phyloP scores from a whole-genome alignment of 2,888 invertebrate species.

The Rambutsinella grinnellia region DNA sequence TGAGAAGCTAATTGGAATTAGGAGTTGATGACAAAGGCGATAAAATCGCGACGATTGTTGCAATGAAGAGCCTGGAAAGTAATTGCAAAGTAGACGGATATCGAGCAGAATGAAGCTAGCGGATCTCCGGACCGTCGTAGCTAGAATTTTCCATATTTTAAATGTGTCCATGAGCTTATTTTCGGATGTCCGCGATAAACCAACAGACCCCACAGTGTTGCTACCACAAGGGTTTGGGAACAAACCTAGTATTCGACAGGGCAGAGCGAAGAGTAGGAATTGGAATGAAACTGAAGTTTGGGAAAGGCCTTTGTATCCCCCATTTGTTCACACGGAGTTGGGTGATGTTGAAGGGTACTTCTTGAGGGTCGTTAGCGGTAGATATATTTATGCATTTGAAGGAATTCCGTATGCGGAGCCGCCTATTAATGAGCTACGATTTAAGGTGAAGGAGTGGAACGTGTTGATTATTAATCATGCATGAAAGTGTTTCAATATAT shows the following conservation, averaged over 20 bases:
- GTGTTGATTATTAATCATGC: not conserved
- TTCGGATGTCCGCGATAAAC: constrained; percentile 12
- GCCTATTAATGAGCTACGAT: constrained; percentile 49
- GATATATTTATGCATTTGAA: constrained; percentile 57
- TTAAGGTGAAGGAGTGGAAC: constrained; percentile 46
- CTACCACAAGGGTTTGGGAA: constrained; percentile 41
- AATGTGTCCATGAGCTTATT: constrained; percentile 50
- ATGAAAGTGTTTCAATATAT: not conserved
- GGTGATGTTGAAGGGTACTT: constrained; percentile 51
- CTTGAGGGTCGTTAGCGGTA: constrained; percentile 55
- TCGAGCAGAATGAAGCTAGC: constrained; percentile 39
- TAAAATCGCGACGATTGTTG: not conserved
- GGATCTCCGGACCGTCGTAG: constrained; percentile 30
- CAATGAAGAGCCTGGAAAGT: not conserved
- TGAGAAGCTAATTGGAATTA: not conserved
- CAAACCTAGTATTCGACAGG: constrained; percentile 52
- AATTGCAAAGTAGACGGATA: constrained; percentile 20
- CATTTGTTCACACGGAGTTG: constrained; percentile 27
- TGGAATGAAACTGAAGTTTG: constrained; percentile 25
- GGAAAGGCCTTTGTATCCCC: not conserved
- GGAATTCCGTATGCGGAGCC: constrained; percentile 61
- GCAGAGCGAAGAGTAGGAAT: constrained; percentile 23
- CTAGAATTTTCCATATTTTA: constrained; percentile 52
- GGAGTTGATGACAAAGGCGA: not conserved
- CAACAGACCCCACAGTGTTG: constrained; percentile 45